Evolutionary conservation across 2,113 vertebrate species (phyloP).

Genomic region (Gymnorhina tibicen): DNA sequence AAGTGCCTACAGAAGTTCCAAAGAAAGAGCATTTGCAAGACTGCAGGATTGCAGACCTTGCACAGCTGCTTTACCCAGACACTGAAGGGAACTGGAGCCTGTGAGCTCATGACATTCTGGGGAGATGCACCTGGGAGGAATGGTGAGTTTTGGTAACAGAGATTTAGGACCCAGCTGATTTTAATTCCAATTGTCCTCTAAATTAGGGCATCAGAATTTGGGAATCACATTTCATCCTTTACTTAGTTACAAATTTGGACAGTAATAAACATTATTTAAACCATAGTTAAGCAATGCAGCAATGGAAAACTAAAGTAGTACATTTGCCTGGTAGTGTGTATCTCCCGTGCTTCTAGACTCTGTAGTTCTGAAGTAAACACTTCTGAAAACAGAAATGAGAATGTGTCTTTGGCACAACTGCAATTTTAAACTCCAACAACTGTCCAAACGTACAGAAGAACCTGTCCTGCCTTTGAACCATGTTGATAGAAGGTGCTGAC

Average conservation of each 20-base stretch:
- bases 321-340: not conserved
- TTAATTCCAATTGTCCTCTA: not conserved
- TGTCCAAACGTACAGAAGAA: not conserved
- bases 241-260: not conserved
- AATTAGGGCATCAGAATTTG: not conserved
- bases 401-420: not conserved
- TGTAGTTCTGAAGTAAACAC: not conserved
- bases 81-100: not conserved
- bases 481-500: not conserved
- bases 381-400: not conserved
- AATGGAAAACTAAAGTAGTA: not conserved
- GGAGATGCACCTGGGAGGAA: not conserved
- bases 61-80: not conserved
- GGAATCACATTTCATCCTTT: not conserved
- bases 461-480: not conserved
- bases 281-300: not conserved
- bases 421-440: not conserved
- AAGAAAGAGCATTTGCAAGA: not conserved
- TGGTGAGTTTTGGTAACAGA: not conserved
- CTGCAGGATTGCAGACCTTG: not conserved
- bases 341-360: not conserved
- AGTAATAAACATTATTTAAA: not conserved
- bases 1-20: not conserved
- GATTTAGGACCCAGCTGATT: not conserved
- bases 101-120: not conserved